phyloP scores from a whole-genome alignment of 2,888 invertebrate species.

The Standfussiana lucernea region DNA sequence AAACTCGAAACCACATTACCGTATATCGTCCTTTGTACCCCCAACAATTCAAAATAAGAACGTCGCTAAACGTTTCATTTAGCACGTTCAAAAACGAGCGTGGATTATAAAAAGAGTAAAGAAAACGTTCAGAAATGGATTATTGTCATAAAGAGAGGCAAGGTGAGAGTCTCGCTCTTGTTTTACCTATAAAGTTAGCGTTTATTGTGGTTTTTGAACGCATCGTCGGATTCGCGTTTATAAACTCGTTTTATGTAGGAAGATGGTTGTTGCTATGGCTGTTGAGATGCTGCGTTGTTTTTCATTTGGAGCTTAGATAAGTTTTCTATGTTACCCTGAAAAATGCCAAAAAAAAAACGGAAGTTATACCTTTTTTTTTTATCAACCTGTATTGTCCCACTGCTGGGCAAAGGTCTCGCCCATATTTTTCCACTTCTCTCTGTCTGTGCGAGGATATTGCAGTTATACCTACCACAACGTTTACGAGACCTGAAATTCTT shows the following conservation, averaged over 20 bases:
- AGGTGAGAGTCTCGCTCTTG: constrained; percentile 71
- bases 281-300: constrained; percentile 18
- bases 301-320: constrained; percentile 6
- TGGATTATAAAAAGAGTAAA: constrained; percentile 75
- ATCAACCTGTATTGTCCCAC: background rate
- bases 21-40: constrained; percentile 53
- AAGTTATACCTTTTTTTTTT: background rate
- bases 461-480: background rate
- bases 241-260: constrained; percentile 66
- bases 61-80: constrained; percentile 68
- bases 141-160: constrained; percentile 83
- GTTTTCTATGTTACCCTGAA: background rate
- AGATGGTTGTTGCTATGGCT: constrained; percentile 12
- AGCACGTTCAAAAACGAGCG: constrained; percentile 71
- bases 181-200: constrained; percentile 79
- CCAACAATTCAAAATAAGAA: constrained; percentile 68
- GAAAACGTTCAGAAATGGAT: constrained; percentile 83
- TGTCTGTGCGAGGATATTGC: background rate
- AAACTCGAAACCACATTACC: constrained; percentile 46
- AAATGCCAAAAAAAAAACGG: background rate
- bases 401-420: background rate
- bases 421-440: background rate
- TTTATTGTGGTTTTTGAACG: constrained; percentile 84
- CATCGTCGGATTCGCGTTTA: constrained; percentile 70
- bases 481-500: background rate